Percentiles rank a stretch among this genome's conserved stretches.
Conservation (phyloP, 2,797 vertebrate genomes). For the Morus bassanus region DNA sequence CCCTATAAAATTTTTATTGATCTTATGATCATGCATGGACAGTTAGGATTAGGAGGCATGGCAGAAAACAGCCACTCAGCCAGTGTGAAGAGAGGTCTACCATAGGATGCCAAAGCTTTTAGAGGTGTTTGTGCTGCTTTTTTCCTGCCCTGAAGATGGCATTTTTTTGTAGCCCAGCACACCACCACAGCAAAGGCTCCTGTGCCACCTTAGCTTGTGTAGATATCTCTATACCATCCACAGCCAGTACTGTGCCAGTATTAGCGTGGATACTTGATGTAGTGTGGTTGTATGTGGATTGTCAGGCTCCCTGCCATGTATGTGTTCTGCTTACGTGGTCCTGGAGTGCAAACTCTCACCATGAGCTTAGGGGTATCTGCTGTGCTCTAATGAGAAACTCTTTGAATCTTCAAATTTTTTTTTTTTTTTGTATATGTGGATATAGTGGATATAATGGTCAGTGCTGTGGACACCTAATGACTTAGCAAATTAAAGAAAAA, state of each 20-base stretch:
- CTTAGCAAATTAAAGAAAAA: not conserved
- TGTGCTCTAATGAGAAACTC: not conserved
- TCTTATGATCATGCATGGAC: not conserved
- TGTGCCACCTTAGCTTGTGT: not conserved
- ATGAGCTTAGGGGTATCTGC: not conserved
- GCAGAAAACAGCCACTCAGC: not conserved
- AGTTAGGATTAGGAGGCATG: not conserved
- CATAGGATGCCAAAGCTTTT: not conserved
- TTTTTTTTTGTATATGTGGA: not conserved
- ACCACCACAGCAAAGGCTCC: not conserved
- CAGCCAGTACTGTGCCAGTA: rapidly evolving
- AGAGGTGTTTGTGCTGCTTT: not conserved
- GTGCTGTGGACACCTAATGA: not conserved
- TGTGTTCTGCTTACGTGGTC: rapidly evolving
- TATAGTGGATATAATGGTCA: not conserved
- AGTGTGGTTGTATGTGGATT: not conserved
- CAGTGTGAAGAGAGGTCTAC: not conserved
- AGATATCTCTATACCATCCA: not conserved
- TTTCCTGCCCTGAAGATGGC: not conserved
- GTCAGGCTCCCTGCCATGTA: rapidly evolving
- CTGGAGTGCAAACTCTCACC: not conserved
- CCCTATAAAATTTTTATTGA: not conserved
- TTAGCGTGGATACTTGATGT: rapidly evolving
- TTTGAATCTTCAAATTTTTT: not conserved
- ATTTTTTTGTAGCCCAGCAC: not conserved